Base-by-base conservation (phyloP, 2,888 invertebrate genomes). In the Plagodis pulveraria region DNA sequence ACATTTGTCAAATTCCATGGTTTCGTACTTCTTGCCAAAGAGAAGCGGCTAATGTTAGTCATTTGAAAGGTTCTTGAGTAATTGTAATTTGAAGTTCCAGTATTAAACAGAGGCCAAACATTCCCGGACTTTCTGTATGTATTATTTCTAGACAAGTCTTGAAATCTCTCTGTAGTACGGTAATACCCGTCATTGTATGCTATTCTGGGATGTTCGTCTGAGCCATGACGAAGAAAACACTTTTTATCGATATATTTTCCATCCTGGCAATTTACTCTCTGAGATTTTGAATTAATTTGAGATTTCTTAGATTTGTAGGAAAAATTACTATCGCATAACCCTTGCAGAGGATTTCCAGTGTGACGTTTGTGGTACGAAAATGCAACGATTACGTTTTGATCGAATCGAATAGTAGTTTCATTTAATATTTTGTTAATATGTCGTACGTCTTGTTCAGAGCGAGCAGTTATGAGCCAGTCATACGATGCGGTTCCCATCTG, bases 401-500 rank as follows among this genome's bases (percentile, higher is more conserved):
- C 90, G 56, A 89, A 92, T 0, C 89, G 78, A 32, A 91, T 69
- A 0, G 82, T 76, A 0, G 88, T 86, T 8, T 72, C 73, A 58
- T 90, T 90, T 6, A 91, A 70, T 54, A 88, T 72, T 11, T 74
- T 73, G 58, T 84, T 89, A 9, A 90, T 76, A 11, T 71, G 59
- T 50, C 73, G 73, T 41, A 84, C 78, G 59, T 90, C 86, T 50
- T 74, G 63, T 6, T 78, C 71, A 0, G 87, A 83, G 68, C 79
- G 76, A 2, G 83, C 70, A 32, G 78, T 63, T 9, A 92, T 67
- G 4, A 91, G 70, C 90, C 90, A 91, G 65, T 92, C 92, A 62
- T 80, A 86, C 5, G 86, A 80, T 4, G 82, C 81, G 0, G 80
- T 81, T 38, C 86, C 83, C 83, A 88, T 83, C 66, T 83, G 76